phyloP scores from a whole-genome alignment of 2,888 invertebrate species.

The Agapostemon virescens region DNA sequence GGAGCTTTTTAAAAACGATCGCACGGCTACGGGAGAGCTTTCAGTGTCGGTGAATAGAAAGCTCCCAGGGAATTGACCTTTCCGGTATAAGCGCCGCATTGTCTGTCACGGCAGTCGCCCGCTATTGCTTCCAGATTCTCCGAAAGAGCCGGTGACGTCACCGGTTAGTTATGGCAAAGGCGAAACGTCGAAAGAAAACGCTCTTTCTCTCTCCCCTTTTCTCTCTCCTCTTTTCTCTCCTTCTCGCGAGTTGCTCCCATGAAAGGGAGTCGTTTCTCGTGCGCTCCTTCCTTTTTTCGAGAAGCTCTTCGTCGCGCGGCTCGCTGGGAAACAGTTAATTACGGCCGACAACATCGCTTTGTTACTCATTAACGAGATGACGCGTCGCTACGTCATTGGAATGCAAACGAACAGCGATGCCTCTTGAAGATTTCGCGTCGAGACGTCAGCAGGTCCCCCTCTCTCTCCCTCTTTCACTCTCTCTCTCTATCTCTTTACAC shows the following conservation, averaged over 20 bases:
- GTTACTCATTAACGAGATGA: conserved; percentile 32
- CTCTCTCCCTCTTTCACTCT: neutral
- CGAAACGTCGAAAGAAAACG: conserved; percentile 21
- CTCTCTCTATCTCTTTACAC: neutral
- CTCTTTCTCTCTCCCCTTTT: neutral
- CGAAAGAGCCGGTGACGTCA: conserved; percentile 43
- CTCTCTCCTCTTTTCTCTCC: neutral
- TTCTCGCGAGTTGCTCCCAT: neutral
- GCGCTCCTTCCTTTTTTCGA: neutral
- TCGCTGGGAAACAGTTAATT: conserved; percentile 38
- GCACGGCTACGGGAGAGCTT: conserved; percentile 28
- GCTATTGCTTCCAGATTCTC: conserved; percentile 42
- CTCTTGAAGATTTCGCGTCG: conserved; percentile 12
- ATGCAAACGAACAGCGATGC: conserved; percentile 36
- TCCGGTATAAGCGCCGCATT: conserved; percentile 44
- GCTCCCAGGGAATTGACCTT: conserved; percentile 54
- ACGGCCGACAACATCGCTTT: conserved; percentile 28
- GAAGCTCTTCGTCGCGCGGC: conserved; percentile 4
- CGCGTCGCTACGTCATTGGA: conserved; percentile 18
- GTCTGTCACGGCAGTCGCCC: conserved; percentile 45
- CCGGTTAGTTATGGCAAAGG: conserved; percentile 47
- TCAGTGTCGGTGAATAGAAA: conserved; percentile 37
- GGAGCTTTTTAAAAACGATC: conserved; percentile 51
- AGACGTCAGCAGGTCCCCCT: conserved; percentile 12
- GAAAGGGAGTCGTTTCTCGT: conserved; percentile 30